Percentiles rank a stretch among this genome's conserved stretches.
Conservation (phyloP, 2,113 vertebrate species). For the Phylloscopus whistleri region DNA sequence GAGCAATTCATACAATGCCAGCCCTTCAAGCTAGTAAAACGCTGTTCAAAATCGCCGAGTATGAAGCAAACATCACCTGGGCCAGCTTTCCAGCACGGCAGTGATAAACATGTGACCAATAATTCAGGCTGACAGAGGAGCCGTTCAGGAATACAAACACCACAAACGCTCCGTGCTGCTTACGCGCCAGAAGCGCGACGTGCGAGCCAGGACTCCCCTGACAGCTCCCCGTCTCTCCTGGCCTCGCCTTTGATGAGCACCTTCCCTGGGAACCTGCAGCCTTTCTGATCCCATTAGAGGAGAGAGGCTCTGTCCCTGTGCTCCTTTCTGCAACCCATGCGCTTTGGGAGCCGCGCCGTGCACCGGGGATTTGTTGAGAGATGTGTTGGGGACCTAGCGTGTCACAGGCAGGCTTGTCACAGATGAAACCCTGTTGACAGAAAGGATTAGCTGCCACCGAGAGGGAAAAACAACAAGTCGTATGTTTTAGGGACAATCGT, state of each 20-base stretch:
- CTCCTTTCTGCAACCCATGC: background rate
- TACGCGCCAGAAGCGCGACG: background rate
- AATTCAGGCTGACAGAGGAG: background rate
- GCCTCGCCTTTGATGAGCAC: background rate
- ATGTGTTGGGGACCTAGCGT: background rate
- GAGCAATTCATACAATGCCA: background rate
- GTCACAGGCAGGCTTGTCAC: background rate
- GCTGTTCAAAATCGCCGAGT: background rate
- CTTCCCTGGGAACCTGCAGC: background rate
- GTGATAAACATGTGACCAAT: background rate
- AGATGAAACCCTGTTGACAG: background rate
- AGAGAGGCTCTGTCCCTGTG: background rate
- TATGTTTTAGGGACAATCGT: background rate
- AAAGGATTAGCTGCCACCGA: background rate
- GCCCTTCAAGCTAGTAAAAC: background rate
- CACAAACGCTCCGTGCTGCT: background rate
- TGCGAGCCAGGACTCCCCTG: background rate
- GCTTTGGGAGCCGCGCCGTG: rapidly evolving
- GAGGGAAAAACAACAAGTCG: background rate
- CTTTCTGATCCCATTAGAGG: background rate
- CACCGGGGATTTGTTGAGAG: background rate
- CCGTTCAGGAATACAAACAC: background rate
- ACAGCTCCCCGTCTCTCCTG: rapidly evolving
- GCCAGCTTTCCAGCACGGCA: background rate
- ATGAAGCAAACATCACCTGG: background rate